Base-by-base conservation (phyloP, 1,140 invertebrate species). In the Drosophila triauraria region DNA sequence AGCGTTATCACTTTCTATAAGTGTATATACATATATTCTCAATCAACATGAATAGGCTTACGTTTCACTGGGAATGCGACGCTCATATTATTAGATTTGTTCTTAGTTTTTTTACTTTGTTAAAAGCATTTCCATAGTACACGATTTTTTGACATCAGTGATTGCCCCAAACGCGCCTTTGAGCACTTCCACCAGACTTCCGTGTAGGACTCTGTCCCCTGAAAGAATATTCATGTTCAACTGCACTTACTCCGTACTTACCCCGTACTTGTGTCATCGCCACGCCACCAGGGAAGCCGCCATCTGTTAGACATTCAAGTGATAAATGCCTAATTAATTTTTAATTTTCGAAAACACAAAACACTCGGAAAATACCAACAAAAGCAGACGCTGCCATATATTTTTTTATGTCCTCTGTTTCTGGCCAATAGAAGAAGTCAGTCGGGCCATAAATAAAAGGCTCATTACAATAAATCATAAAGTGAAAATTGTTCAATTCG, bases 301-400 rank as follows among this genome's bases (percentile, higher is more conserved):
- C 75, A 78, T 78, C 75, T 78, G 75, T 47, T 97, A 63, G 62
- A 79, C 50, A 60, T 48, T 46, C 61, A 59, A 65, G 84, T 90
- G 86, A 90, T 90, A 90, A 90, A 90, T 90, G 85, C 86, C 82
- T 90, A 91, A 91, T 91, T 91, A 91, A 91, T 91, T 91, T 91
- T 91, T 91, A 91, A 91, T 90, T 87, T 86, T 67, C 51, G 38
- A 85, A 91, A 86, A 78, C 68, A 82, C 78, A 88, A 65, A 72
- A 72, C 54, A 15, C 48, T 17, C 56, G 63, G 75, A 59, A 84
- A 50, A 25, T 15, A 56, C 50, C 32, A 46, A 51, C 56, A 64
- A 75, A 25, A 46, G 43, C 72, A 67, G 60, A 74, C 56, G 42
- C 40, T 48, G 57, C 56, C 56, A 69, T 58, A 42, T 20, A 46